Conservation (phyloP, 2,113 vertebrate species). For the Tragulus kanchil region DNA sequence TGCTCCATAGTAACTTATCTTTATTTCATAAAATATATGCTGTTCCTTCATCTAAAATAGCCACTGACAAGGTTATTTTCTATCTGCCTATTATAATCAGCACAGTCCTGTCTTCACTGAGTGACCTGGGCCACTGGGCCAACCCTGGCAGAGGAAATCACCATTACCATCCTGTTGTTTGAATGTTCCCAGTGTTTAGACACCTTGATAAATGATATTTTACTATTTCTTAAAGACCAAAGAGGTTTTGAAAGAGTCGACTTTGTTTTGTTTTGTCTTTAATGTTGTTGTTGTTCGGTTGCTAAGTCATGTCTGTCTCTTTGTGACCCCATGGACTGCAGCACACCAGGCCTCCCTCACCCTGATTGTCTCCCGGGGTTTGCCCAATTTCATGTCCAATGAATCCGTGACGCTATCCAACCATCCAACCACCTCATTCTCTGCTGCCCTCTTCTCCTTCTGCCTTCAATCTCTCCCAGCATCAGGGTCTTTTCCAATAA, state of each 20-base stretch:
- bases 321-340: neutral
- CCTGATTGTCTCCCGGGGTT: neutral
- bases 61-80: neutral
- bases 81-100: neutral
- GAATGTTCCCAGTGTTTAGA: neutral
- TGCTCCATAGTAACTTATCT: neutral
- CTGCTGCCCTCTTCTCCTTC: neutral
- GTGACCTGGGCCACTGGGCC: neutral
- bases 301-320: neutral
- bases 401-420: neutral
- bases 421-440: neutral
- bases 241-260: neutral
- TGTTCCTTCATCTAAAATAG: slow-evolving; percentile 10
- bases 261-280: neutral
- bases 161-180: neutral
- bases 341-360: neutral
- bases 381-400: neutral
- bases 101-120: neutral
- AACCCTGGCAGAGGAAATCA: neutral
- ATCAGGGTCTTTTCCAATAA: neutral
- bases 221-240: neutral
- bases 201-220: neutral
- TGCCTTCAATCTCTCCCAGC: neutral
- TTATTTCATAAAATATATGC: slow-evolving; percentile 10
- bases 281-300: neutral